Evolutionary conservation across 2,888 invertebrate species (phyloP).

Genomic region (Platycheirus albimanus): DNA sequence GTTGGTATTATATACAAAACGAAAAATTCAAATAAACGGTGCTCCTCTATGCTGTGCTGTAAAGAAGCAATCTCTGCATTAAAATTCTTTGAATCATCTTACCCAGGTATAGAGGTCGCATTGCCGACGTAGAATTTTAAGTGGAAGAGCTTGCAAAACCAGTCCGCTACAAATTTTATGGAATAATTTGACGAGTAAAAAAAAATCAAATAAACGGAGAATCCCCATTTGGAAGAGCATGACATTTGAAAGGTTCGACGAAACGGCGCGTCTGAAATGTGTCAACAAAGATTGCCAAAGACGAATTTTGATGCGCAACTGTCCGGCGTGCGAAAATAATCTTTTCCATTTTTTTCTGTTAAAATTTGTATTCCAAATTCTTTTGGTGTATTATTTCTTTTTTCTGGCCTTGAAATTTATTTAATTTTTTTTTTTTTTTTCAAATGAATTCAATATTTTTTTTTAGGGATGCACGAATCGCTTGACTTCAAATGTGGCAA

Average conservation of each 20-base stretch:
- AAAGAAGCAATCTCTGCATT: slow-evolving; percentile 70
- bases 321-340: slow-evolving; percentile 77
- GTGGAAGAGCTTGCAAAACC: slow-evolving; percentile 61
- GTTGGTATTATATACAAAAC: slow-evolving; percentile 2
- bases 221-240: slow-evolving; percentile 25
- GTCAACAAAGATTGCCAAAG: slow-evolving; percentile 46
- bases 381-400: too few species aligned
- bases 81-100: slow-evolving; percentile 71
- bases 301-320: slow-evolving; percentile 51
- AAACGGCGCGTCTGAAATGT: slow-evolving; percentile 54
- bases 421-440: too few species aligned
- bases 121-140: slow-evolving; percentile 61
- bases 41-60: slow-evolving; percentile 10
- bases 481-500: too few species aligned
- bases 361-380: too few species aligned
- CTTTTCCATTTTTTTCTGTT: slow-evolving; percentile 79
- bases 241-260: slow-evolving; percentile 3
- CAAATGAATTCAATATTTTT: too few species aligned
- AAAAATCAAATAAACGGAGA: slow-evolving; percentile 32
- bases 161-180: slow-evolving; percentile 40
- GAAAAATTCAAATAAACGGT: slow-evolving; percentile 67
- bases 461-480: too few species aligned
- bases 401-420: too few species aligned
- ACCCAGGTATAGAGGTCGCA: not conserved
- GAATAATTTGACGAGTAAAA: slow-evolving; percentile 46